Base-by-base conservation (phyloP, 2,113 vertebrate genomes). In the Zosterops lateralis region DNA sequence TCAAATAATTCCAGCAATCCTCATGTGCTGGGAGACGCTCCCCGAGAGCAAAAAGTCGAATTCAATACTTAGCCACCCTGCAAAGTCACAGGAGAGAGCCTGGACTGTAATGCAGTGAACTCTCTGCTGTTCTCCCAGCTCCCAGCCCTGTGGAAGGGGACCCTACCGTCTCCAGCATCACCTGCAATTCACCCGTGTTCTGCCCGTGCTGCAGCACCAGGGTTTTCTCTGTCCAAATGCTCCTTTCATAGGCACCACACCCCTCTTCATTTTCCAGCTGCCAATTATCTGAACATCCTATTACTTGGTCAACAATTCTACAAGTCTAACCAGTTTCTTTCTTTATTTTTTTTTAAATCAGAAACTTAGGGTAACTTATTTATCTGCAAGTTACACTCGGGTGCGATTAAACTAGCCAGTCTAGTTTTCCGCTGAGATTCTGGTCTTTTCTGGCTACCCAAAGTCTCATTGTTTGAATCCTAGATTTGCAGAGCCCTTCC, bases 51-150 rank as follows among this genome's bases (percentile, higher is more conserved):
- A 70, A 93, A 95, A 97, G 92, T 83, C 72, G 10, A 93, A 94
- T 96, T 97, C 90, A 94, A 83, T 95, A 92, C 95, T 96, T 74
- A 93, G 83, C 89, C 85, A 65, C 90, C 84, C 28, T 50, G 80
- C 80, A 90, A 92, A 96, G 89, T 21, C 85, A 45, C 85, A 42
- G 90, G 58, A 78, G 83, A 75, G n/a, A 90, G 92, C 89, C 80
- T 82, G 86, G 75, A 34, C 72, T 91, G 36, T 21, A n/a, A 28
- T 1, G 87, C 89, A 95, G 82, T 28, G 83, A 94, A 65, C 47
- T 95, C 73, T 74, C 78, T 91, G 94, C 64, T 94, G 93, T 51
- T 72, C 19, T 28, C 82, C 42, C 4, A 66, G 90, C 47, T 94
- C 66, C 66, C 76, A 93, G 88, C 68, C 61, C 81, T 3, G 62